These are phyloP conservation scores for Eupithecia tripunctaria DNA, from an alignment of 2,888 invertebrate species.

Conservation along the genomic window DNA sequence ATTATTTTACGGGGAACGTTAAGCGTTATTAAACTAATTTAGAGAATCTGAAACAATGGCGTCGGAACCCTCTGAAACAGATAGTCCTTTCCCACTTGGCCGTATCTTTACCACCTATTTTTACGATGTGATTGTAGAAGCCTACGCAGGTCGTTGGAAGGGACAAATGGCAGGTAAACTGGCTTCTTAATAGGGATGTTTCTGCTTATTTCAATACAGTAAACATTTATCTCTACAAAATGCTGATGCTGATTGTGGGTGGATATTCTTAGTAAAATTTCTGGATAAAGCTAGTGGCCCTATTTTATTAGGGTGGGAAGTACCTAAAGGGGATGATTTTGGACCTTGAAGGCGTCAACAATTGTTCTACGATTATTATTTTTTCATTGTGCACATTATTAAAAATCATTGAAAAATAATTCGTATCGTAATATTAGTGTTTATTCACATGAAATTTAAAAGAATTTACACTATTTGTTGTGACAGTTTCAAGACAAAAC, in stretches of 20 bases:
- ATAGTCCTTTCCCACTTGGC: neutral
- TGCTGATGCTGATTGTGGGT: neutral
- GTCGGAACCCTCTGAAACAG: neutral
- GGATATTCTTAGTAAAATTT: neutral
- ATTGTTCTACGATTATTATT: too few relatives aligned
- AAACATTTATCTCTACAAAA: neutral
- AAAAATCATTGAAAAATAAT: too few relatives aligned
- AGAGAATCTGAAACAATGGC: neutral
- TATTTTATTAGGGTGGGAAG: neutral
- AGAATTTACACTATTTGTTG: too few relatives aligned
- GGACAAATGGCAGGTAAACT: neutral
- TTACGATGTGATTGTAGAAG: neutral
- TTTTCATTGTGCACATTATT: too few relatives aligned
- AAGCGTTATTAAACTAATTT: too few relatives aligned
- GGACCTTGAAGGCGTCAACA: too few relatives aligned
- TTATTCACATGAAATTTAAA: too few relatives aligned
- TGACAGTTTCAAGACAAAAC: too few relatives aligned
- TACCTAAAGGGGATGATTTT: too few relatives aligned
- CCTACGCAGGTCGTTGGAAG: neutral
- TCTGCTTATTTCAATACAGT: neutral
- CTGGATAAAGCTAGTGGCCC: neutral
- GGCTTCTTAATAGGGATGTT: neutral
- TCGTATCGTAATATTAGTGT: too few relatives aligned
- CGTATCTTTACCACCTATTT: neutral
- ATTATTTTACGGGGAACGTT: too few relatives aligned